phyloP scores from a whole-genome alignment of 2,888 invertebrate genomes.

The Argyra leucocephala region DNA sequence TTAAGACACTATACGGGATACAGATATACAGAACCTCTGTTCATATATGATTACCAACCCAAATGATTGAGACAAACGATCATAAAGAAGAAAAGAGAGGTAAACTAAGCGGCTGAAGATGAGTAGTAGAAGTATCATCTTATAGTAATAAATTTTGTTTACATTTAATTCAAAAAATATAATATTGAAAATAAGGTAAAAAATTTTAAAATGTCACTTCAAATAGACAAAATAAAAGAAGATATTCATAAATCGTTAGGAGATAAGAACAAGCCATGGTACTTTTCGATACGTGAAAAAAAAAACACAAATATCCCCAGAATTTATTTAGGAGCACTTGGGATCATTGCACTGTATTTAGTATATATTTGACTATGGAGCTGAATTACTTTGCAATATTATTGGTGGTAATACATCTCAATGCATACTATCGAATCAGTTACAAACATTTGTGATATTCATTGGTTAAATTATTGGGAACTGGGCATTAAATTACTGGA shows the following conservation, averaged over 20 bases:
- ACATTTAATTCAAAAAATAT: no score
- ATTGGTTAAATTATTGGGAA: conserved; percentile 99
- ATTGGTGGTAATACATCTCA: conserved; percentile 86
- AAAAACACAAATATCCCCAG: conserved; percentile 65
- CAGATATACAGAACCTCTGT: no score
- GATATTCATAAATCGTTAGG: conserved; percentile 52
- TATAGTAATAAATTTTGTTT: no score
- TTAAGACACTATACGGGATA: no score
- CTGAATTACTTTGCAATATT: conserved; percentile 87
- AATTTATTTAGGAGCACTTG: conserved; percentile 66
- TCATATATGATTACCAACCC: no score
- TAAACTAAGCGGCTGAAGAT: no score
- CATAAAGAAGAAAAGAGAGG: no score
- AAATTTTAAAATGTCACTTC: neutral
- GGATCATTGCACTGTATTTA: conserved; percentile 75
- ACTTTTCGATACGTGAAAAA: conserved; percentile 57
- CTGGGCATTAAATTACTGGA: conserved; percentile 92
- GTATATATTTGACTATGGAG: conserved; percentile 94
- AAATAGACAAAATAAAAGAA: conserved; percentile 46
- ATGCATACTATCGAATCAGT: conserved; percentile 75
- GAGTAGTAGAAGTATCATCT: no score
- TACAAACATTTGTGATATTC: conserved; percentile 78
- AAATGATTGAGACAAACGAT: no score
- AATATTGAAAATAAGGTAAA: neutral
- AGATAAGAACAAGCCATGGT: conserved; percentile 66